phyloP scores from a whole-genome alignment of 2,113 vertebrate species.

The Coracopsis vasa region DNA sequence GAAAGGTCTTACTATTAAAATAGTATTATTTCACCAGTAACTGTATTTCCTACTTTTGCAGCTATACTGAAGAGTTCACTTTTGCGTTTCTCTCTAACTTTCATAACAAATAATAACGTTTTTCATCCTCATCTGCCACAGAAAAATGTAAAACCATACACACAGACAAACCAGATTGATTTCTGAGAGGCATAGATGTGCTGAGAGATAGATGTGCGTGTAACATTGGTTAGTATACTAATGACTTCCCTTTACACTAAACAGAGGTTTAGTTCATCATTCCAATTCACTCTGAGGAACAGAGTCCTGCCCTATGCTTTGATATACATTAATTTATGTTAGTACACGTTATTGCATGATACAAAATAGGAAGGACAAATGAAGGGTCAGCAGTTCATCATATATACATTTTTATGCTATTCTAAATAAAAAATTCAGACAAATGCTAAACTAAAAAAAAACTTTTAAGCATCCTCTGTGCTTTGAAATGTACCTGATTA shows the following conservation, averaged over 20 bases:
- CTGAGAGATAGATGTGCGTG: background rate
- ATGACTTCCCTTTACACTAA: background rate
- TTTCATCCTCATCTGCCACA: background rate
- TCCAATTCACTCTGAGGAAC: background rate
- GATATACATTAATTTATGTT: background rate
- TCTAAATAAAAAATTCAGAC: background rate
- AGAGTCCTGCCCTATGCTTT: background rate
- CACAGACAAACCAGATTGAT: background rate
- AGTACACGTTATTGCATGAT: background rate
- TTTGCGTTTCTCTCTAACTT: background rate
- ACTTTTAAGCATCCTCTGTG: background rate
- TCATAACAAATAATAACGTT: background rate
- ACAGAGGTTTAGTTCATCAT: background rate
- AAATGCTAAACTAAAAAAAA: background rate
- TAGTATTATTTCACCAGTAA: background rate
- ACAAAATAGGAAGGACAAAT: background rate
- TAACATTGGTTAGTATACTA: background rate
- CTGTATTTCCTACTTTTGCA: background rate
- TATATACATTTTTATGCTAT: background rate
- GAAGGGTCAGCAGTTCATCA: background rate
- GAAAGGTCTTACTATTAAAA: background rate
- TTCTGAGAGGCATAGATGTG: background rate
- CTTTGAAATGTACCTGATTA: background rate
- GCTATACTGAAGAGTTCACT: background rate
- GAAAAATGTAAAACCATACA: background rate